phyloP scores from a whole-genome alignment of 2,797 vertebrate genomes.

The Chaetophractus vellerosus region DNA sequence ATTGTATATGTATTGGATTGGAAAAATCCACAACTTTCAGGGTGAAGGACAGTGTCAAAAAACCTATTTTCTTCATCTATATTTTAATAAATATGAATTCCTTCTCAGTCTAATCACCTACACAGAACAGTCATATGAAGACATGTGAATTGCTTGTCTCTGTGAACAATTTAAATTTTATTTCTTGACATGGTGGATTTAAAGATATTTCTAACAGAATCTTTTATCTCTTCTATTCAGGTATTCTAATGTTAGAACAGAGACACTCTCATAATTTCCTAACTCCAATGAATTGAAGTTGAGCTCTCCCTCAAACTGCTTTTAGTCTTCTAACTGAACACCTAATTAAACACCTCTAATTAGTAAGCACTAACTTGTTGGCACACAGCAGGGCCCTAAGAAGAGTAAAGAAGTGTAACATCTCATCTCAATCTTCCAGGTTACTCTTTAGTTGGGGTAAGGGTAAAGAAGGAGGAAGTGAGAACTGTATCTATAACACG shows the following conservation, averaged over 20 bases:
- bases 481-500: neutral
- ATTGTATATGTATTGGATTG: neutral
- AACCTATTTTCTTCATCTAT: neutral
- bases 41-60: conserved; percentile 40
- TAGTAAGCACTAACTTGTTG: neutral
- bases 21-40: conserved; percentile 46
- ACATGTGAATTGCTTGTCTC: conserved; percentile 42
- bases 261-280: neutral
- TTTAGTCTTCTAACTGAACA: conserved; percentile 10
- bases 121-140: neutral
- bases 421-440: neutral
- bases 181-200: conserved; percentile 52
- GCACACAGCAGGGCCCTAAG: neutral
- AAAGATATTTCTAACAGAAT: conserved; percentile 46
- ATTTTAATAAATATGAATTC: conserved; percentile 38
- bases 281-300: neutral
- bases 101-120: conserved; percentile 10
- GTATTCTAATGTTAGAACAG: neutral
- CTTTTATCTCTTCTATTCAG: conserved; percentile 54
- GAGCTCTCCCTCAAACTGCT: neutral
- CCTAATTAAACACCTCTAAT: neutral
- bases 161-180: conserved; percentile 3
- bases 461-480: neutral
- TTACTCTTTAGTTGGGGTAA: neutral
- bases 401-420: neutral